Evolutionary conservation across 2,888 invertebrate species (phyloP).

Genomic region (Agriopis marginaria): DNA sequence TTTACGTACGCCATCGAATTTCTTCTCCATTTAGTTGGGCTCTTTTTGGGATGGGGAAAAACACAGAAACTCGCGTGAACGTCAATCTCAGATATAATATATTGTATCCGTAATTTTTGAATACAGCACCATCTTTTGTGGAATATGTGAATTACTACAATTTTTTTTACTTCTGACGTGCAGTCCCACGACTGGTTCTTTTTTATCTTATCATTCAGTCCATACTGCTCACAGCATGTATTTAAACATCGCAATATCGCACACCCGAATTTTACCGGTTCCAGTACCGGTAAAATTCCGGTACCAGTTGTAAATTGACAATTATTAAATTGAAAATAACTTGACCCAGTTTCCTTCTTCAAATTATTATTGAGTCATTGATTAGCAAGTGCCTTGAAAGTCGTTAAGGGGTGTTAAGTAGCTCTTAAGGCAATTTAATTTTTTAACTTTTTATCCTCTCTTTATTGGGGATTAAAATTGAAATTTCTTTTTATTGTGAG

Average conservation of each 20-base stretch:
- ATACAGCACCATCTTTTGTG: no score
- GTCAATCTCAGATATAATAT: no score
- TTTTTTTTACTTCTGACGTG: no score
- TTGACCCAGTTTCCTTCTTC: conserved; percentile 28
- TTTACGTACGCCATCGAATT: no score
- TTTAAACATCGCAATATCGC: conserved; percentile 15
- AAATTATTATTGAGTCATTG: conserved; percentile 33
- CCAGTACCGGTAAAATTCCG: conserved; percentile 27
- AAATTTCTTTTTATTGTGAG: conserved; percentile 2
- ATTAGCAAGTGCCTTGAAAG: conserved; percentile 18
- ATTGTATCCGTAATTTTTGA: no score
- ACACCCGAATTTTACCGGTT: conserved; percentile 26
- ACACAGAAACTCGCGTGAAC: no score
- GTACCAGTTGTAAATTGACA: conserved; percentile 35
- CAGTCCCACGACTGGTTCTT: not conserved
- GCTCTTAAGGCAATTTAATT: conserved; percentile 23
- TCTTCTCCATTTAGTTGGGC: no score
- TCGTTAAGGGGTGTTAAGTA: conserved; percentile 26
- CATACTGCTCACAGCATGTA: conserved; percentile 8
- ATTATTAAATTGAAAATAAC: conserved; percentile 39
- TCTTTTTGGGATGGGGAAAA: no score
- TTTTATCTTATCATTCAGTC: not conserved
- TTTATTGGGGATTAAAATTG: conserved; percentile 5
- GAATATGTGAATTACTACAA: no score
- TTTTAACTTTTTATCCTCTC: conserved; percentile 14